phyloP scores from a whole-genome alignment of 2,888 invertebrate genomes.

The Apodemia zela region DNA sequence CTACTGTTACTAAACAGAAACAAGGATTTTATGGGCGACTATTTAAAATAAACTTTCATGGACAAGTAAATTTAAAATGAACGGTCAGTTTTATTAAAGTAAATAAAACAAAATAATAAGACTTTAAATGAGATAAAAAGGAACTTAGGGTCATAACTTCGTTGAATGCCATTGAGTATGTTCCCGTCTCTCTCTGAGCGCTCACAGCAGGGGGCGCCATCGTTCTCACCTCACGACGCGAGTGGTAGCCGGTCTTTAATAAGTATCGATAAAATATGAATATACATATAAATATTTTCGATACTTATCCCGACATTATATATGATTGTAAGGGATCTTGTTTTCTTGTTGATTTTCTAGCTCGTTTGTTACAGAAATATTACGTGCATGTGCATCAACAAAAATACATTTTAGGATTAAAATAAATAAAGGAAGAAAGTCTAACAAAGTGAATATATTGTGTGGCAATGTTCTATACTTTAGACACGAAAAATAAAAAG shows the following conservation, averaged over 20 bases:
- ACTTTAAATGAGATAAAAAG: slow-evolving; percentile 50
- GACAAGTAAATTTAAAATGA: slow-evolving; percentile 28
- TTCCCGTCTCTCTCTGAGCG: slow-evolving; percentile 70
- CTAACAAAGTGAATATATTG: no score
- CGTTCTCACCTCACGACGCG: slow-evolving; percentile 80
- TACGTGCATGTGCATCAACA: no score
- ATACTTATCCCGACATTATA: slow-evolving; percentile 48
- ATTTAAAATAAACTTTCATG: background rate
- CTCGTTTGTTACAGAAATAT: slow-evolving; percentile 15
- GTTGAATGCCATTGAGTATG: slow-evolving; percentile 74
- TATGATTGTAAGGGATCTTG: slow-evolving; percentile 15
- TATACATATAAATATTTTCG: slow-evolving; percentile 77
- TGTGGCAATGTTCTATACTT: no score
- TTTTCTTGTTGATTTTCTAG: slow-evolving; percentile 17
- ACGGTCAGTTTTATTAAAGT: slow-evolving; percentile 48
- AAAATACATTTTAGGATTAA: no score
- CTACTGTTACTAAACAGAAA: slow-evolving; percentile 61
- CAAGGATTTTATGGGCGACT: slow-evolving; percentile 17
- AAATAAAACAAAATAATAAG: slow-evolving; percentile 58
- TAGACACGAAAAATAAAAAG: no score
- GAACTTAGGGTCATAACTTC: slow-evolving; percentile 72
- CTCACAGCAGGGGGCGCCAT: slow-evolving; percentile 75
- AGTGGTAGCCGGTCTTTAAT: slow-evolving; percentile 79
- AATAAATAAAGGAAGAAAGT: no score
- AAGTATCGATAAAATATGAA: slow-evolving; percentile 80